These are phyloP conservation scores for Cantharis rufa DNA, from an alignment of 2,888 invertebrate genomes.

Conservation along the genomic window DNA sequence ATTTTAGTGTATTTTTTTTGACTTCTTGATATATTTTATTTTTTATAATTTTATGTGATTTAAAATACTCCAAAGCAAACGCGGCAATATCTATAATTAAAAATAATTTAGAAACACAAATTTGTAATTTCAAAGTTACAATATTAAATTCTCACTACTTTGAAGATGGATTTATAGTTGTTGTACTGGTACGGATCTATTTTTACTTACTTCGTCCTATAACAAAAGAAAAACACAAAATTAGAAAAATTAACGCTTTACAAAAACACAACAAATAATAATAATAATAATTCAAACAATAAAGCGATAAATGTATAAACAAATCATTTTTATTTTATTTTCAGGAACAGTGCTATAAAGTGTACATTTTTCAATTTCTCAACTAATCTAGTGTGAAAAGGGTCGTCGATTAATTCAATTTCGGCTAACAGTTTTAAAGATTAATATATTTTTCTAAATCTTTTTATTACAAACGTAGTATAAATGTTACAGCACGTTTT, in stretches of 20 bases:
- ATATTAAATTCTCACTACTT: slow-evolving; percentile 21
- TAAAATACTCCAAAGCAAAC: not conserved
- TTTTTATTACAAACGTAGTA: not conserved
- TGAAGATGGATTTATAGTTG: slow-evolving; percentile 13
- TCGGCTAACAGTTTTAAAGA: not conserved
- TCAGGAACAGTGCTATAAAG: slow-evolving; percentile 11
- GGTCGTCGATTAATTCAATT: slow-evolving; percentile 2
- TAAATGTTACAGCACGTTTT: not conserved
- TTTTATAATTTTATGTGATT: too few relatives aligned
- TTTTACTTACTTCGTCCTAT: slow-evolving; percentile 58
- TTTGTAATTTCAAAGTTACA: not conserved
- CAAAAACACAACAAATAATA: slow-evolving; percentile 19
- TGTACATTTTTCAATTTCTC: slow-evolving; percentile 36
- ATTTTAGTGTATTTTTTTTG: too few relatives aligned
- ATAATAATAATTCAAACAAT: slow-evolving; percentile 12
- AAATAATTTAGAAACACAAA: too few relatives aligned
- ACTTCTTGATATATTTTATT: too few relatives aligned
- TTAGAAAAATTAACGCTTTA: slow-evolving; percentile 42
- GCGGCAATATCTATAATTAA: too few relatives aligned
- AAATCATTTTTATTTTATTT: not conserved
- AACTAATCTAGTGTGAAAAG: slow-evolving; percentile 37
- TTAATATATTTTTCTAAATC: not conserved
- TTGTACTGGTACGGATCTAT: slow-evolving; percentile 20
- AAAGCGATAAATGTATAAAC: not conserved
- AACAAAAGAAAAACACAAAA: slow-evolving; percentile 54